Percentiles rank a stretch among this genome's conserved stretches.
phyloP scores from a whole-genome alignment of 1,140 invertebrate species.

The Brachionus rotundiformis region DNA sequence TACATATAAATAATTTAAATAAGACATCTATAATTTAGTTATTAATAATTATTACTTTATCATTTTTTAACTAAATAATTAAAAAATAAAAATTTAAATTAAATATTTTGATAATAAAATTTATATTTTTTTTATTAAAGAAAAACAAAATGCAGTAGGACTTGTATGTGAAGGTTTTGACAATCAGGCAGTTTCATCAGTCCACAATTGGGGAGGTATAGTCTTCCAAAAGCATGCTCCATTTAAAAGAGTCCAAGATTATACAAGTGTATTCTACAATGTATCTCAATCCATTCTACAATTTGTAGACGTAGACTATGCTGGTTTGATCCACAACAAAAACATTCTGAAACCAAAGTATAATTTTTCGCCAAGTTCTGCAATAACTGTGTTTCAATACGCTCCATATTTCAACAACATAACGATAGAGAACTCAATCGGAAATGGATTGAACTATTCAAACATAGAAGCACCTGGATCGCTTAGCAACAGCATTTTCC shows the following conservation, averaged over 20 bases:
- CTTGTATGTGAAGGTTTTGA: constrained; percentile 49
- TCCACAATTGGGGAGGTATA: constrained; percentile 50
- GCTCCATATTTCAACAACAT: constrained; percentile 31
- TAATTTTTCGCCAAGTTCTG: constrained; percentile 1
- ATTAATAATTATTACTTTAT: too few species aligned
- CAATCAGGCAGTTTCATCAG: neutral
- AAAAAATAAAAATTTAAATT: neutral
- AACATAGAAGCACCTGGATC: constrained; percentile 30
- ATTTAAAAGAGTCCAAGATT: neutral
- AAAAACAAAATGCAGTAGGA: constrained; percentile 17
- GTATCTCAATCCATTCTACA: constrained; percentile 21
- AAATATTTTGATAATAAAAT: neutral
- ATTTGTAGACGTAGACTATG: constrained; percentile 31
- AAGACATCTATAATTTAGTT: too few species aligned
- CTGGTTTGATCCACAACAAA: constrained; percentile 22
- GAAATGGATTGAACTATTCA: constrained; percentile 41
- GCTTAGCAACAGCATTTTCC: constrained; percentile 16
- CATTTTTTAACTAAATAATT: too few species aligned
- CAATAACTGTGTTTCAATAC: constrained; percentile 50
- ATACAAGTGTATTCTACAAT: constrained; percentile 18
- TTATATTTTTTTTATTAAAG: neutral
- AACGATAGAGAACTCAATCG: constrained; percentile 30
- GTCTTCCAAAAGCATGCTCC: constrained; percentile 27
- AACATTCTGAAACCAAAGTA: neutral
- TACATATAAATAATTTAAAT: too few species aligned